Percentiles rank a stretch among this genome's conserved stretches.
These are phyloP conservation scores for Trissolcus japonicus DNA, from an alignment of 2,888 invertebrate species.

Conservation along the genomic window DNA sequence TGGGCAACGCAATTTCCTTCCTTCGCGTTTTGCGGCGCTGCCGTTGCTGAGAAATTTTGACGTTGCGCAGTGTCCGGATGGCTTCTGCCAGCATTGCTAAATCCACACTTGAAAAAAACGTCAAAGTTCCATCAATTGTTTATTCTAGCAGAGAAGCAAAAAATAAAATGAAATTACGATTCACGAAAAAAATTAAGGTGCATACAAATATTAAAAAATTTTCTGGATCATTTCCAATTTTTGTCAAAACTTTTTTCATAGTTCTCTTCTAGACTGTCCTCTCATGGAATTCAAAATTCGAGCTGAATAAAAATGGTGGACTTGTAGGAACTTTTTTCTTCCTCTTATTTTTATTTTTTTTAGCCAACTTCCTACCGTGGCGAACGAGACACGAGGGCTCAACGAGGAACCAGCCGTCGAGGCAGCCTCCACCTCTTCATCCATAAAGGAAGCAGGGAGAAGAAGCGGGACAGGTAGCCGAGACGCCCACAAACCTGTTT, in stretches of 20 bases:
- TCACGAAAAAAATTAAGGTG: too few relatives aligned
- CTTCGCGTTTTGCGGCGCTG: conserved; percentile 59
- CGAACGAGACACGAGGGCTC: conserved; percentile 59
- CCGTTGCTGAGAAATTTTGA: conserved; percentile 57
- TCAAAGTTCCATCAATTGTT: too few relatives aligned
- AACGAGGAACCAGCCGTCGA: conserved; percentile 55
- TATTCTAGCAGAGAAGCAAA: too few relatives aligned
- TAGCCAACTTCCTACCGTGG: conserved; percentile 63
- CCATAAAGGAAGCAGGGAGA: conserved; percentile 56
- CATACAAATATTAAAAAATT: too few relatives aligned
- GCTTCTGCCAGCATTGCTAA: conserved; percentile 45
- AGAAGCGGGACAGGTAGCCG: conserved; percentile 69
- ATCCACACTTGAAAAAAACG: not conserved
- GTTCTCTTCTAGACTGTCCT: too few relatives aligned
- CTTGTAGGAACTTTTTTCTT: conserved; percentile 49
- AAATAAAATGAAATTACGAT: too few relatives aligned
- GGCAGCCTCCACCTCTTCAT: conserved; percentile 52
- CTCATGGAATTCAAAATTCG: too few relatives aligned
- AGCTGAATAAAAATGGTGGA: too few relatives aligned
- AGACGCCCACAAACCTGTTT: conserved; percentile 74
- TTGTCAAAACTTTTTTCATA: too few relatives aligned
- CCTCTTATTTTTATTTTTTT: conserved; percentile 35
- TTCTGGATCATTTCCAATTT: too few relatives aligned
- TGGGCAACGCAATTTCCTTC: conserved; percentile 67
- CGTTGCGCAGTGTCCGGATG: conserved; percentile 55